Base-by-base conservation (phyloP, 2,113 vertebrate species). In the Grammomys surdaster region DNA sequence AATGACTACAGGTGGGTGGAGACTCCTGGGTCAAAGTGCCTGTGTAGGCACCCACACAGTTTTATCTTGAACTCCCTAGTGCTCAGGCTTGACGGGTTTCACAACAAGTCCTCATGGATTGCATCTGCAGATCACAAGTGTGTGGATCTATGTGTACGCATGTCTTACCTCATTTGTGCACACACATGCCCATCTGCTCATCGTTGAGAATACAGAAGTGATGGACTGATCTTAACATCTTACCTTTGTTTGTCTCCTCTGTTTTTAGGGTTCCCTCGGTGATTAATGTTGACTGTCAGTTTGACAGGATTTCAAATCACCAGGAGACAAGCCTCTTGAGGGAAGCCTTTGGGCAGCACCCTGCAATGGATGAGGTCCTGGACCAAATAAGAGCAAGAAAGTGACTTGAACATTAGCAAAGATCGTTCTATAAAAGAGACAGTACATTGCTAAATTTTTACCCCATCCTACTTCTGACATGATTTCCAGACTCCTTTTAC, bases 21-120 rank as follows among this genome's bases (percentile, higher is more conserved):
- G 28, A 24, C 88, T 13, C 17, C 31, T 13, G 4, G 40, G 26
- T 14, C 67, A 70, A 31, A 14, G 5, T 65, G 48, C 36, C 54
- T 12, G 12, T 24, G 5, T 54, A 22, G 33, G 17, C 3, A 7
- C 73, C 70, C 28, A 9, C 43, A 48, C 19, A 12, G 10, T 81
- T 81, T 58, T 6, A n/a, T 56, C n/a, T 81, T 58, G 51, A 43
- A 65, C 58, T 63, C 40, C 7, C 7, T 65, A 43, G 14, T 31
- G 58, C 40, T 84, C 70, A 51, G 14, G 13, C 16, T 43, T 56
- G 73, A n/a, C 20, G 65, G 10, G 85, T 60, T 60, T 28, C 31
- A 80, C 46, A 90, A 80, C 46, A 90, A 92, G 80, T 12, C 24
- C 20, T 84, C 78, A 43, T 22, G 31, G 80, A 51, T 91, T 95